Percentiles rank a stretch among this genome's conserved stretches.
Conservation (phyloP, 2,113 vertebrate species). For the Hipposideros armiger region DNA sequence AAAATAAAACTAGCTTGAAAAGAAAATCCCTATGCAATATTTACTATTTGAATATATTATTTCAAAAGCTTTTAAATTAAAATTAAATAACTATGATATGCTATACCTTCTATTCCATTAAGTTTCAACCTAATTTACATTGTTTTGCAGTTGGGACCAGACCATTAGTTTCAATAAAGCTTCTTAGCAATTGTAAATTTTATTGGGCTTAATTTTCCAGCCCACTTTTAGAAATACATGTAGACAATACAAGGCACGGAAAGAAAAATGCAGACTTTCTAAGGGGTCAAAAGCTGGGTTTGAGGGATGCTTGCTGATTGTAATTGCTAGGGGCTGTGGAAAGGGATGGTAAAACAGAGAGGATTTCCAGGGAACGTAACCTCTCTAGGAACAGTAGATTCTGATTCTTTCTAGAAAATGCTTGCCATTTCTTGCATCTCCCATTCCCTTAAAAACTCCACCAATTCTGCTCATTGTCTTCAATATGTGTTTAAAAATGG, state of each 20-base stretch:
- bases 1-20: constrained; percentile 51
- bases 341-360: background rate
- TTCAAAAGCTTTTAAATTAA: background rate
- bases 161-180: background rate
- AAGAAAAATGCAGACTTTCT: background rate
- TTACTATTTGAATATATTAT: background rate
- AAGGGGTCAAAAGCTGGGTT: background rate
- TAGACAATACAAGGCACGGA: background rate
- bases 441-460: background rate
- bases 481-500: background rate
- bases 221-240: background rate
- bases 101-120: background rate
- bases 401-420: background rate
- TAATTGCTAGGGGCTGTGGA: background rate
- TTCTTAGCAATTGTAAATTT: background rate
- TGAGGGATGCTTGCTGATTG: background rate
- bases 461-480: background rate
- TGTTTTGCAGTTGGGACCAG: background rate
- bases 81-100: background rate
- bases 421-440: background rate
- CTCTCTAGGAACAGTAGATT: background rate
- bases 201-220: background rate
- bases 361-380: background rate
- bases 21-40: background rate
- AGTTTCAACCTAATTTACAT: background rate